Conservation (phyloP, 2,888 invertebrate species). For the Pelosia muscerda region DNA sequence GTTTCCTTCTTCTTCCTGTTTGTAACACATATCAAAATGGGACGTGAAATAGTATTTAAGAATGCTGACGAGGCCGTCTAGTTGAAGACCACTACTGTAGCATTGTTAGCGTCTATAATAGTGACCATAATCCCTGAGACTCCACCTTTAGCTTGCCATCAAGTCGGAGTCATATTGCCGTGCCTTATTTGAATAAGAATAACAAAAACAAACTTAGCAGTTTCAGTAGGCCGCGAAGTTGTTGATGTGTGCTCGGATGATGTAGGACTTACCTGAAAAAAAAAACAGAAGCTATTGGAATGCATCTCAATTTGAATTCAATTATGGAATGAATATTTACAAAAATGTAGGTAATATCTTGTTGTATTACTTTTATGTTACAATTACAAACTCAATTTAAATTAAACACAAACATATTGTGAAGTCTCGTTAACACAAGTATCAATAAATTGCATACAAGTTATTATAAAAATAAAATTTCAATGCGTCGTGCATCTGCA, state of each 20-base stretch:
- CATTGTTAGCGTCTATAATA: background rate
- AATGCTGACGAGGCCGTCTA: background rate
- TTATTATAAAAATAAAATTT: slow-evolving; percentile 37
- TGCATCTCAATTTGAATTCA: slow-evolving; percentile 15
- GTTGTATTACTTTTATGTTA: no score
- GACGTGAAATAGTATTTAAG: background rate
- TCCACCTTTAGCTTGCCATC: background rate
- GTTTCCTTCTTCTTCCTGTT: background rate
- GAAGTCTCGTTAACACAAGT: slow-evolving; percentile 11
- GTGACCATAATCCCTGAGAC: background rate
- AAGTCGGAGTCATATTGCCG: background rate
- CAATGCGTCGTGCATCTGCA: slow-evolving; percentile 48
- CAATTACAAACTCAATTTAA: background rate
- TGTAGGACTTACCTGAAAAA: slow-evolving; percentile 62
- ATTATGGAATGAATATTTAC: no score
- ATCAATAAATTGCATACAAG: slow-evolving; percentile 26
- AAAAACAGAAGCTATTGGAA: slow-evolving; percentile 25
- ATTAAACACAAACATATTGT: background rate
- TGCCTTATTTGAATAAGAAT: background rate
- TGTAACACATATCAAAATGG: no score
- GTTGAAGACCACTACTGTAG: background rate
- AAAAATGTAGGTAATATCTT: no score
- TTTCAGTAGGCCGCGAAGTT: background rate
- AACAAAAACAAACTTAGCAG: slow-evolving; percentile 9
- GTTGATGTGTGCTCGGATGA: background rate